Conservation (phyloP, 1,140 invertebrate species). For the Rhyacophila brunnea region DNA sequence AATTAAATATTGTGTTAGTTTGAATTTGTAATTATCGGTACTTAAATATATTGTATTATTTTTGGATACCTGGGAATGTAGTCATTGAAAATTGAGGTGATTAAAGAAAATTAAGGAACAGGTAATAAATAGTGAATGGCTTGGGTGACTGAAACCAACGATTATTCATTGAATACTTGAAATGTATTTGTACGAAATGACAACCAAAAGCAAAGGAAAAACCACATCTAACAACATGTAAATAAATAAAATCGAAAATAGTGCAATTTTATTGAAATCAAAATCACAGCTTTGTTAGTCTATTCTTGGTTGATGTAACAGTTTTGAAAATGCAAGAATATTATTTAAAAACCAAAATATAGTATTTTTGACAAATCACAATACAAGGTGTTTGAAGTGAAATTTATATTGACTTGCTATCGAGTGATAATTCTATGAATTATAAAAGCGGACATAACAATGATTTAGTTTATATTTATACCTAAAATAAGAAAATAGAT, state of each 20-base stretch:
- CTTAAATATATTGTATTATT: too few relatives aligned
- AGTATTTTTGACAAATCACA: too few relatives aligned
- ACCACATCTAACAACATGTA: too few relatives aligned
- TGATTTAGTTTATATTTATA: neutral
- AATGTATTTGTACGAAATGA: neutral
- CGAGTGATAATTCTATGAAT: neutral
- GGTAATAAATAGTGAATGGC: neutral
- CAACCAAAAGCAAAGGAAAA: neutral
- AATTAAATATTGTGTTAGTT: too few relatives aligned
- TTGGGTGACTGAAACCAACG: too few relatives aligned
- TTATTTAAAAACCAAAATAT: too few relatives aligned
- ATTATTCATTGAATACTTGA: neutral
- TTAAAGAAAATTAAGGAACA: neutral
- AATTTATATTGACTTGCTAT: neutral
- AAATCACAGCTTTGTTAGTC: neutral
- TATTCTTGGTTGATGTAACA: constrained; percentile 8
- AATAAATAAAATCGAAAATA: too few relatives aligned
- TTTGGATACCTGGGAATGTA: too few relatives aligned
- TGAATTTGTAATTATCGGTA: too few relatives aligned
- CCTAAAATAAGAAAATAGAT: too few relatives aligned
- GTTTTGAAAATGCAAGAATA: neutral
- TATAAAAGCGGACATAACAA: neutral
- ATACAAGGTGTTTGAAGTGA: too few relatives aligned
- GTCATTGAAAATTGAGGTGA: constrained; percentile 1
- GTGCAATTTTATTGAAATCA: neutral